Evolutionary conservation across 1,140 invertebrate genomes (phyloP), one percentile per base, ranked within the genome.

Genomic region (Aphelinus certus): DNA sequence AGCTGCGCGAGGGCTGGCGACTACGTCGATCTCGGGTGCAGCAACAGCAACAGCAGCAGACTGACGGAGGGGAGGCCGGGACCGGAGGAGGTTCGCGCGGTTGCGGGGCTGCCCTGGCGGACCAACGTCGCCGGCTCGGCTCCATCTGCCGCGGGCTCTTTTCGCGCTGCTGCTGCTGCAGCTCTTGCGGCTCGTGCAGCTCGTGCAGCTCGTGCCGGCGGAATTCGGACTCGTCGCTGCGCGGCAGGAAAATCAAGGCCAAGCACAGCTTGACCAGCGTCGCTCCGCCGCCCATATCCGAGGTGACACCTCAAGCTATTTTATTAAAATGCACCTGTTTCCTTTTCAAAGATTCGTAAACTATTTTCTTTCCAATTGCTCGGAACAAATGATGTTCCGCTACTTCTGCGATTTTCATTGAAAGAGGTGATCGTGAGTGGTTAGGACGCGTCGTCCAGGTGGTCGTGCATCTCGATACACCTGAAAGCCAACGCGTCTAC

Each of bases 211-310:
- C 51, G 26, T 80, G 71, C 43, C 83, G 83, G 67, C 83, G 79
- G 49, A 77, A 79, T 42, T 75, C 74, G 3, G 77, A 79, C 3
- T 73, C 78, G 5, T 73, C 77, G 51, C 80, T 84, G 79, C 83
- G 81, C 75, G 80, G 76, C 76, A 84, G 74, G 78, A 84, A 79
- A 47, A 79, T 84, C 81, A 83, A 84, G 82, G 83, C 86, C 81
- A 88, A 87, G 82, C 86, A 86, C 80, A 88, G 87, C 80, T 79
- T 88, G 75, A 87, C 85, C 56, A 88, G 86, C 75, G 83, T 87
- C 46, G 85, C 81, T 45, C 82, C 86, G 7, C 86, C 84, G n/a
- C 86, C 86, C 10, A 68, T 87, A 42, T 84, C 85, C 5, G 85
- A 86, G 82, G 86, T 86, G 80, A 77, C 26, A 26, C 26, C 26